Evolutionary conservation across 2,797 vertebrate species (phyloP).

Genomic region (Cottoperca gobio): DNA sequence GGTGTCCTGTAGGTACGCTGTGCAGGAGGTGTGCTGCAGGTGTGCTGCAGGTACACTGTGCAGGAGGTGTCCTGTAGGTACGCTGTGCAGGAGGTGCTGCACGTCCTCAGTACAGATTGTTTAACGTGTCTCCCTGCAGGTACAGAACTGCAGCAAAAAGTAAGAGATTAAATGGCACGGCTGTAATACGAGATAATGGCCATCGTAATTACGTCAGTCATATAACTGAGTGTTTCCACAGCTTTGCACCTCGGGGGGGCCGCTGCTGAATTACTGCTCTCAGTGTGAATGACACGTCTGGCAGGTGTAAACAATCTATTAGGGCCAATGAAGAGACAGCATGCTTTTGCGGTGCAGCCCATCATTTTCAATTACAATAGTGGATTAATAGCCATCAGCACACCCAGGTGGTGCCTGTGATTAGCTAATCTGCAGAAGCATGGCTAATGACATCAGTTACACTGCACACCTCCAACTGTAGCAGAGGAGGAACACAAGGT

Average conservation of each 20-base stretch:
- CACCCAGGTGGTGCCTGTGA: slow-evolving; percentile 79
- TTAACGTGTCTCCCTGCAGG: no score
- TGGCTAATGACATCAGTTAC: slow-evolving; percentile 78
- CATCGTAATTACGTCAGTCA: slow-evolving; percentile 21
- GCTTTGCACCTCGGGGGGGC: slow-evolving; percentile 29
- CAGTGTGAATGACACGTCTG: slow-evolving; percentile 53
- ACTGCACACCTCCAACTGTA: slow-evolving; percentile 43
- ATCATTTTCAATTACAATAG: slow-evolving; percentile 82
- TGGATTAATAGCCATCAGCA: slow-evolving; percentile 77
- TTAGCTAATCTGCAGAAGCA: slow-evolving; percentile 74
- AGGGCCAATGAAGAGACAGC: slow-evolving; percentile 45
- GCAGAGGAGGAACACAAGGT: slow-evolving; percentile 27
- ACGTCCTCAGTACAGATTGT: no score
- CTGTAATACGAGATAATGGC: slow-evolving; percentile 3
- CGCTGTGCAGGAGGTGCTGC: no score
- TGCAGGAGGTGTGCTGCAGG: no score
- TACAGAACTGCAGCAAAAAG: neutral
- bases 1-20: no score
- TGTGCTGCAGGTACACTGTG: no score
- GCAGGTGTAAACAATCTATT: slow-evolving; percentile 52
- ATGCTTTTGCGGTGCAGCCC: slow-evolving; percentile 46
- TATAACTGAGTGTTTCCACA: slow-evolving; percentile 5
- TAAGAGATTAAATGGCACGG: slow-evolving; percentile 2
- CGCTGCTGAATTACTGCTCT: slow-evolving; percentile 11
- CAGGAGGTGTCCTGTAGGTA: no score